A percentile compares a stretch with the other conserved stretches of the same genome.
phyloP scores from a whole-genome alignment of 1,140 invertebrate genomes.

The Harlomillsia oculata region DNA sequence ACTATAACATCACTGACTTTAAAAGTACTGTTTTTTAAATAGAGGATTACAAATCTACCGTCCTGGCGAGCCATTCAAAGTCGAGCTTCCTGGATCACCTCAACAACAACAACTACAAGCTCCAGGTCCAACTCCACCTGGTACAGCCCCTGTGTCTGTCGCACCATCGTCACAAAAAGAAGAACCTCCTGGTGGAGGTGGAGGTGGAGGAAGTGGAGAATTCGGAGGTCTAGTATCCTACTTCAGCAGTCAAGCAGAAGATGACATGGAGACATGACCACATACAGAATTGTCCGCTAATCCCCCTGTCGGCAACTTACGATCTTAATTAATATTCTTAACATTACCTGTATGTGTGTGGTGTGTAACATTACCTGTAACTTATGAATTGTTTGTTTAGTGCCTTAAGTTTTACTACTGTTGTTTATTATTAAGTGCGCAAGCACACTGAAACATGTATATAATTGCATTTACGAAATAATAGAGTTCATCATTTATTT shows the following conservation, averaged over 20 bases:
- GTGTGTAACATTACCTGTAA: no score
- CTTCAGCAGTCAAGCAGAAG: conserved; percentile 73
- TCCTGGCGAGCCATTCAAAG: conserved; percentile 26
- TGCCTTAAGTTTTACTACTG: no score
- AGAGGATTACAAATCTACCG: conserved; percentile 2
- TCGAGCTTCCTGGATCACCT: conserved; percentile 30
- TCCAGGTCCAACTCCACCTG: conserved; percentile 36
- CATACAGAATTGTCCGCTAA: no score
- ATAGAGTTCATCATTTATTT: no score
- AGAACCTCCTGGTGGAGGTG: background rate
- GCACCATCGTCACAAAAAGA: conserved; percentile 35
- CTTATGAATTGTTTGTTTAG: no score
- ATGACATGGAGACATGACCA: conserved; percentile 60
- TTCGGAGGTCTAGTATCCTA: conserved; percentile 79
- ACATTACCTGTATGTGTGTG: no score
- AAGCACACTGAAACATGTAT: no score
- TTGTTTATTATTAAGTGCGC: no score
- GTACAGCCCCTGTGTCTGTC: conserved; percentile 40
- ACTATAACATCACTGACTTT: background rate
- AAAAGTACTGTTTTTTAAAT: background rate
- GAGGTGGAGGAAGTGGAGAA: conserved; percentile 43
- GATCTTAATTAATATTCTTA: no score
- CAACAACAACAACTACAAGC: conserved; percentile 35
- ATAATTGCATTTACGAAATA: no score
- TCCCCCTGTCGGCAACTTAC: no score